Percentiles rank a stretch among this genome's conserved stretches.
phyloP scores from a whole-genome alignment of 2,113 vertebrate species.

The Solenodon paradoxus region DNA sequence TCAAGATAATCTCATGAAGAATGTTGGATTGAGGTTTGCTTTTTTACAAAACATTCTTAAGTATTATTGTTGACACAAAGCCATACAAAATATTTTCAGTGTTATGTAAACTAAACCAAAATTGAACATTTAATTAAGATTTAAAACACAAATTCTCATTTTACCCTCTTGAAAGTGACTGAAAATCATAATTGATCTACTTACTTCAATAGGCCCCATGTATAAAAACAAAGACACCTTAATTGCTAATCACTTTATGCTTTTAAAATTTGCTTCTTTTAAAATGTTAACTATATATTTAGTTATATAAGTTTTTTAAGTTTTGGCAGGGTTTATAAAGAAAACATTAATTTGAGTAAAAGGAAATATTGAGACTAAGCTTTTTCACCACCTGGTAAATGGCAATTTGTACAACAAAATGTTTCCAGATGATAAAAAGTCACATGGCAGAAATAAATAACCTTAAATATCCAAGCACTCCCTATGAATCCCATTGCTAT shows the following conservation, averaged over 20 bases:
- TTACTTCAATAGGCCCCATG: background rate
- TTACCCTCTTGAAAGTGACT: background rate
- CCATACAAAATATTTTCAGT: slow-evolving; percentile 25
- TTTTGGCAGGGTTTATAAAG: background rate
- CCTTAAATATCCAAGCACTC: background rate
- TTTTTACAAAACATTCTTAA: slow-evolving; percentile 9
- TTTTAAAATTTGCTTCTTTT: background rate
- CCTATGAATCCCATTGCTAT: background rate
- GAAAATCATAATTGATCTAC: slow-evolving; percentile 5
- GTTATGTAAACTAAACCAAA: background rate
- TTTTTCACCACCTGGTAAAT: slow-evolving; percentile 25
- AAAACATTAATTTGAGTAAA: slow-evolving; percentile 41
- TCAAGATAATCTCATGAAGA: background rate
- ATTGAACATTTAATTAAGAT: background rate
- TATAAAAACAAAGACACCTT: slow-evolving; percentile 11
- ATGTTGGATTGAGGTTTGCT: background rate
- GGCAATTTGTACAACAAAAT: slow-evolving; percentile 47
- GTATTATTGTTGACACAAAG: slow-evolving; percentile 25
- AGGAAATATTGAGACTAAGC: slow-evolving; percentile 38
- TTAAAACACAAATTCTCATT: background rate
- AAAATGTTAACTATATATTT: slow-evolving; percentile 3
- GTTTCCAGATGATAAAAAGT: background rate
- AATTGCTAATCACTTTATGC: background rate
- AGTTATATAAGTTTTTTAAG: slow-evolving; percentile 21
- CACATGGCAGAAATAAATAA: background rate